Evolutionary conservation across 2,113 vertebrate genomes (phyloP).

Genomic region (Bufo gargarizans): DNA sequence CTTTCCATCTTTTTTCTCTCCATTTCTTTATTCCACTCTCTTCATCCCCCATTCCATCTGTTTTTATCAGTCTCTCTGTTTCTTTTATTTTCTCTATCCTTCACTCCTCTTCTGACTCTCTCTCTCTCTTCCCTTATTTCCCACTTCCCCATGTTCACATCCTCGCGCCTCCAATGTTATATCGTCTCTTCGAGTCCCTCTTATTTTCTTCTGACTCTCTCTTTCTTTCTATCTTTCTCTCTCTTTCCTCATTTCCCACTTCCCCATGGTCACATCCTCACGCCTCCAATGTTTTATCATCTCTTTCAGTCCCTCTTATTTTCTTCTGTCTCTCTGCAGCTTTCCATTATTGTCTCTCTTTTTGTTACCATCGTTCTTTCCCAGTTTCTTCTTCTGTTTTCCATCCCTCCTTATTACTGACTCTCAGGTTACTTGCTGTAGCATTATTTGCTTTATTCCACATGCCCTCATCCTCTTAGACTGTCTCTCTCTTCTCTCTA

Average conservation of each 20-base stretch:
- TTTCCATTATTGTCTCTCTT: background rate
- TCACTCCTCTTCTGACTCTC: too few species aligned
- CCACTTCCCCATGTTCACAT: background rate
- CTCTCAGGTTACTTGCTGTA: background rate
- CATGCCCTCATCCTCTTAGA: too few species aligned
- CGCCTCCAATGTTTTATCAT: too few species aligned
- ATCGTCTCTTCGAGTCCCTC: too few species aligned
- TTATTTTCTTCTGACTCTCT: background rate
- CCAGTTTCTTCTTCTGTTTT: background rate
- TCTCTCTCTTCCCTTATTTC: background rate
- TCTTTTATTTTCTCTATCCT: too few species aligned
- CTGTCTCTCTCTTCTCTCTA: too few species aligned
- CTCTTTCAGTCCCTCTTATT: background rate
- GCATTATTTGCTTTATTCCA: background rate
- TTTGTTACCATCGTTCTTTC: background rate
- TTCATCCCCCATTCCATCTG: too few species aligned
- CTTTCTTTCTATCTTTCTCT: background rate
- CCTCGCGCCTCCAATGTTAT: too few species aligned
- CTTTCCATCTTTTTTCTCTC: background rate
- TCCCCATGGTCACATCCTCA: too few species aligned
- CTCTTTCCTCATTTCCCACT: background rate
- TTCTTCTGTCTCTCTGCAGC: background rate
- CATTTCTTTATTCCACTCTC: slow-evolving; percentile 32
- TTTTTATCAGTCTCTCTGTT: too few species aligned
- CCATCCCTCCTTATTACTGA: background rate